Evolutionary conservation across 2,113 vertebrate genomes (phyloP).

Genomic region (Oxyruncus cristatus): DNA sequence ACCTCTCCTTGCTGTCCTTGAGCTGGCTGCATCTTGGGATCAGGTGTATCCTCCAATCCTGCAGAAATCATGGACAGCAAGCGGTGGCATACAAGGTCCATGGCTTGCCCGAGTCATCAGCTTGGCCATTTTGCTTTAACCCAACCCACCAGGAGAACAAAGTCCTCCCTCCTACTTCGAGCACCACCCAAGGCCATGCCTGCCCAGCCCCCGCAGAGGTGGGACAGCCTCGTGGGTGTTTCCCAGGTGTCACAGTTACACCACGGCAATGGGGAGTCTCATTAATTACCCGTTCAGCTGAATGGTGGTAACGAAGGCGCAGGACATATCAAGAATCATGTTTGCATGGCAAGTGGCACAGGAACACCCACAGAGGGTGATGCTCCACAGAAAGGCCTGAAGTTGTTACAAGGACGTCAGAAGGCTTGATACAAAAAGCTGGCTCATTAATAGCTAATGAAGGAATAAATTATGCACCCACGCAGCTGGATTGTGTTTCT

Average conservation of each 20-base stretch:
- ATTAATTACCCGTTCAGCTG: slow-evolving; percentile 19
- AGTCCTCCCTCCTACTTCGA: not conserved
- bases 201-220: not conserved
- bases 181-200: not conserved
- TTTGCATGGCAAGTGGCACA: slow-evolving; percentile 29
- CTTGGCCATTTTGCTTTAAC: not conserved
- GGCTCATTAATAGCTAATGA: slow-evolving; percentile 56
- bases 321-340: slow-evolving; percentile 42
- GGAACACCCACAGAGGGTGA: slow-evolving; percentile 15
- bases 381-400: slow-evolving; percentile 57
- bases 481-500: not conserved
- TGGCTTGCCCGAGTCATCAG: not conserved
- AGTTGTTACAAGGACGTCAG: slow-evolving; percentile 55
- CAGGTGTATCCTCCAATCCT: accelerated
- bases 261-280: not conserved
- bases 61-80: accelerated
- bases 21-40: not conserved
- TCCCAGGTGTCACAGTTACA: not conserved
- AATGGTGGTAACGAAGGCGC: not conserved
- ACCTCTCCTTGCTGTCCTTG: not conserved
- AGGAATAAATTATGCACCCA: slow-evolving; percentile 47
- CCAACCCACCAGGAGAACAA: not conserved
- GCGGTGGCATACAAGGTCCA: not conserved
- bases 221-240: not conserved
- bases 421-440: slow-evolving; percentile 52